phyloP scores from a whole-genome alignment of 2,888 invertebrate species.

The Salticus scenicus region DNA sequence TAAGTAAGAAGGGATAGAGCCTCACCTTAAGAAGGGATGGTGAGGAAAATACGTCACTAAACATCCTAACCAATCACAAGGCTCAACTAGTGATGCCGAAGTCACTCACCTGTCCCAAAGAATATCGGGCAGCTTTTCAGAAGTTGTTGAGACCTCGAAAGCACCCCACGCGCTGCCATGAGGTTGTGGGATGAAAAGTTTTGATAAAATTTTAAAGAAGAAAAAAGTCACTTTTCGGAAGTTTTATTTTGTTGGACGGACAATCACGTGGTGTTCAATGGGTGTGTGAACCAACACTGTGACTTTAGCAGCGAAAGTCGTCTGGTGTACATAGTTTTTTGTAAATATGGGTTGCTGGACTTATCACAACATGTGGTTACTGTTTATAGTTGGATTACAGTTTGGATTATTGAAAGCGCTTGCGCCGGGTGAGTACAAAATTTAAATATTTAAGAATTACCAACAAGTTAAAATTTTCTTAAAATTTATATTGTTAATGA shows the following conservation, averaged over 20 bases:
- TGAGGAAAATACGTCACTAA: slow-evolving; percentile 47
- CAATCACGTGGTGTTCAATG: slow-evolving; percentile 36
- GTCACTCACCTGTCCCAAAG: slow-evolving; percentile 54
- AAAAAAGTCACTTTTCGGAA: slow-evolving; percentile 22
- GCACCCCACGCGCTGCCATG: slow-evolving; percentile 53
- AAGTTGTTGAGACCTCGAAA: slow-evolving; percentile 38
- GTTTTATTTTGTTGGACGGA: slow-evolving; percentile 13
- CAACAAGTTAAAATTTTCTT: too few relatives aligned
- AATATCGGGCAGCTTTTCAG: slow-evolving; percentile 43
- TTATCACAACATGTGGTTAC: slow-evolving; percentile 49
- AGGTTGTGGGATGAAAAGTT: slow-evolving; percentile 49
- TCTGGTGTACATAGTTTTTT: slow-evolving; percentile 51
- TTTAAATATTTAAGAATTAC: too few relatives aligned
- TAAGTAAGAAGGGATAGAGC: slow-evolving; percentile 18
- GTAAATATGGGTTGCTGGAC: slow-evolving; percentile 62
- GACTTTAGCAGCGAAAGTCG: slow-evolving; percentile 26
- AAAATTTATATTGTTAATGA: too few relatives aligned
- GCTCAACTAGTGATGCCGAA: slow-evolving; percentile 11
- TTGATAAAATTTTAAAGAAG: slow-evolving; percentile 25
- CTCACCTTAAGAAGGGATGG: slow-evolving; percentile 30
- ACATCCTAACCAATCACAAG: slow-evolving; percentile 45
- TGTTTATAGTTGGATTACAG: slow-evolving; percentile 50
- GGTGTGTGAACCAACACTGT: slow-evolving; percentile 44
- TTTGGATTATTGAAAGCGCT: slow-evolving; percentile 43
- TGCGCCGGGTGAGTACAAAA: slow-evolving; percentile 33